phyloP scores from a whole-genome alignment of 2,797 vertebrate species.

The Odontamblyopus lacepedii region DNA sequence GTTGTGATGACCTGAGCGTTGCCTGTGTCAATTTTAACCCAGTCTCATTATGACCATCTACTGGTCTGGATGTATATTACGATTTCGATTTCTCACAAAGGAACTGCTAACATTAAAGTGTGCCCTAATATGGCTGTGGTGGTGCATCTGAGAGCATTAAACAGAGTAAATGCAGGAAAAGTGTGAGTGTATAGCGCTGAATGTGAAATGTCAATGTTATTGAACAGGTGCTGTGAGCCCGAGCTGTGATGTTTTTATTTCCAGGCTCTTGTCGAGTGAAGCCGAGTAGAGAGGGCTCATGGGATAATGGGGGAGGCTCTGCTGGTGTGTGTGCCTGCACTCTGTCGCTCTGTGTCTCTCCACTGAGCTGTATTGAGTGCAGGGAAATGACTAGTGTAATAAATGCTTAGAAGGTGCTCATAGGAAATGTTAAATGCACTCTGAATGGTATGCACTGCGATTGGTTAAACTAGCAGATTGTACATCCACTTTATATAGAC shows the following conservation, averaged over 20 bases:
- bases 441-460: constrained; percentile 39
- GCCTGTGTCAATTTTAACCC: neutral
- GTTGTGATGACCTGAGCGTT: neutral
- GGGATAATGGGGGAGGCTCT: constrained; percentile 70
- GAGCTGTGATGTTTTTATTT: constrained; percentile 81
- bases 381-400: constrained; percentile 59
- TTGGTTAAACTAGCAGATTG: constrained; percentile 16
- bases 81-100: constrained; percentile 3
- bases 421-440: constrained; percentile 60
- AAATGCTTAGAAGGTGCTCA: constrained; percentile 58
- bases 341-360: constrained; percentile 50
- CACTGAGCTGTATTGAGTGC: constrained; percentile 56
- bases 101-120: constrained; percentile 44
- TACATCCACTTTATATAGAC: neutral
- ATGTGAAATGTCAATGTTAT: constrained; percentile 84
- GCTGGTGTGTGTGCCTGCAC: constrained; percentile 29
- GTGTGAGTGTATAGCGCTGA: constrained; percentile 66
- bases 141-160: constrained; percentile 59
- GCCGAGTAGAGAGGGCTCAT: constrained; percentile 74
- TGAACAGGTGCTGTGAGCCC: constrained; percentile 81
- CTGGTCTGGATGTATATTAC: constrained; percentile 2
- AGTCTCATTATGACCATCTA: neutral
- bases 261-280: constrained; percentile 72
- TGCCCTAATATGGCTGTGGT: constrained; percentile 36
- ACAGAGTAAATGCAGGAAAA: constrained; percentile 64